These are phyloP conservation scores for Artibeus jamaicensis DNA, from an alignment of 2,797 vertebrate genomes.

Conservation along the genomic window DNA sequence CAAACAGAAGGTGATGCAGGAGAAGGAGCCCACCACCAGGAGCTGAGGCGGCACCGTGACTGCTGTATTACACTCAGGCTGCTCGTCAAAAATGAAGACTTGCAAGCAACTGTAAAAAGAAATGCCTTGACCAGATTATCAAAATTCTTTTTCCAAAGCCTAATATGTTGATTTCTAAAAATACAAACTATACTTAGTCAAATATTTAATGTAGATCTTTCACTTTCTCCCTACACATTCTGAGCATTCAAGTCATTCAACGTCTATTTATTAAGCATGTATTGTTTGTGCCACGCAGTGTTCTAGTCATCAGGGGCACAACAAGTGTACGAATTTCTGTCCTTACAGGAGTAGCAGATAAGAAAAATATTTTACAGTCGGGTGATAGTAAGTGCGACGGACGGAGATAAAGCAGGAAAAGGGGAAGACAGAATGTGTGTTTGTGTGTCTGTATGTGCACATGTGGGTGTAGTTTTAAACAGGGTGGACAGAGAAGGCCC, in stretches of 20 bases:
- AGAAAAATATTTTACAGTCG: neutral
- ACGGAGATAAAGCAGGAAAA: neutral
- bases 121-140: neutral
- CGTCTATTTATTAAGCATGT: neutral
- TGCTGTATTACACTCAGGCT: neutral
- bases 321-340: neutral
- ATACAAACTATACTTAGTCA: neutral
- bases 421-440: neutral
- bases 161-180: neutral
- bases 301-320: neutral
- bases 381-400: neutral
- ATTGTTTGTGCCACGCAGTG: neutral
- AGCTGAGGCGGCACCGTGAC: neutral
- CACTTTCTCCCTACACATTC: neutral
- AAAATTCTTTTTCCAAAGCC: constrained; percentile 18
- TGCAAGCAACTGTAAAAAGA: neutral
- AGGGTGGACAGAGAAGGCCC: neutral
- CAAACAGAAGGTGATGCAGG: neutral
- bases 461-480: neutral
- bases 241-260: neutral
- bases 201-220: neutral
- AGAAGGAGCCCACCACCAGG: neutral
- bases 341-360: neutral
- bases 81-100: neutral
- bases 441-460: rapidly evolving